phyloP scores from a whole-genome alignment of 1,140 invertebrate genomes.

The Eufriesea mexicana region DNA sequence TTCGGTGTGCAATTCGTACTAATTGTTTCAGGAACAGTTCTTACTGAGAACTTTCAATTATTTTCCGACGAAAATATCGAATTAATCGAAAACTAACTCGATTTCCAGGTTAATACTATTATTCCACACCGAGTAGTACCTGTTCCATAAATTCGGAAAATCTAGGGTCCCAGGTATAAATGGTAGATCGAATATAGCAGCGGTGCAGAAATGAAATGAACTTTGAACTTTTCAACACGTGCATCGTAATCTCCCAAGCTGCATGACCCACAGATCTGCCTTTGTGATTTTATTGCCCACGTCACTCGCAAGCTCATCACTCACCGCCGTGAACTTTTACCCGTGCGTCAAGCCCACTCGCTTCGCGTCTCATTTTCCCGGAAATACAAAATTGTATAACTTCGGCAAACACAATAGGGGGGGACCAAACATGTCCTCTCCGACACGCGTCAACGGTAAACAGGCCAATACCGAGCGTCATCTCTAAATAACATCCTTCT shows the following conservation, averaged over 20 bases:
- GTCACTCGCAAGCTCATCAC: neutral
- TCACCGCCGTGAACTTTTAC: neutral
- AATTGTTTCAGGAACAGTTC: too few species aligned
- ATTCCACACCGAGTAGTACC: too few species aligned
- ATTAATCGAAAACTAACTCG: too few species aligned
- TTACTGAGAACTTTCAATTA: too few species aligned
- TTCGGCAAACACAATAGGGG: too few species aligned
- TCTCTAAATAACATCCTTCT: neutral
- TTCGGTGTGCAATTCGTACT: too few species aligned
- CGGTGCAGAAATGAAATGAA: neutral
- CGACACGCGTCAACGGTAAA: neutral
- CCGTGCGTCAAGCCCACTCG: neutral
- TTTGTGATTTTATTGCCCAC: neutral
- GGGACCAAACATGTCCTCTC: neutral
- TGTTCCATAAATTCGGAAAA: too few species aligned
- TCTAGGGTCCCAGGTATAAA: too few species aligned
- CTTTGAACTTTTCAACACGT: neutral
- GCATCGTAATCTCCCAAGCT: neutral
- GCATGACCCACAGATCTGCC: neutral
- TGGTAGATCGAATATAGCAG: too few species aligned
- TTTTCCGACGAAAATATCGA: too few species aligned
- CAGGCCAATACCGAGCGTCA: neutral
- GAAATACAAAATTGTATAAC: neutral
- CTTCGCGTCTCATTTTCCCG: neutral
- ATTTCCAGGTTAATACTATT: too few species aligned